Base-by-base conservation (phyloP, 2,797 vertebrate genomes). In the Halcyon badia region DNA sequence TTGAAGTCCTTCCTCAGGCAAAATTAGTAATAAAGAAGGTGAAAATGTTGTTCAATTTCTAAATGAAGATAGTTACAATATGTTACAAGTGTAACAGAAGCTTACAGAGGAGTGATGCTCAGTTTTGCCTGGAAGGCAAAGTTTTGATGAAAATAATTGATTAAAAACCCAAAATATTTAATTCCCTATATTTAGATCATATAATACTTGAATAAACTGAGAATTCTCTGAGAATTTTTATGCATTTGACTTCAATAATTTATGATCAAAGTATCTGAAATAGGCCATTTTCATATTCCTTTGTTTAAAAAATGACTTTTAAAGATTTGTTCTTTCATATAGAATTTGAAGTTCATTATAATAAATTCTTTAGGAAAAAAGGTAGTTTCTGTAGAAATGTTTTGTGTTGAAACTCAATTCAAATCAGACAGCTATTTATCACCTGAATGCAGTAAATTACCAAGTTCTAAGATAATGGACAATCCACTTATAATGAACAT, bases 51-150 rank as follows among this genome's bases (percentile, higher is more conserved):
- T 56, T 86, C 10, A 54, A 5, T 46, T 73, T 12, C 25, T 56
- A 49, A 66, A 77, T 24, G 11, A 79, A 73, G 33, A 30, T 13
- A 75, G 21, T 65, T 42, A 31, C 28, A 19, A 20, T 52, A 6
- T 37, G 11, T 48, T 41, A 33, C 13, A 35, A 64, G 18, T 1
- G 3, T 8, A 64, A 35, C 18, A 86, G 24, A 72, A 71, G 5
- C 1, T 79, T n/a, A 28, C 0, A 5, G 10, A 31, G 4, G 11
- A 68, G 4, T 15, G 60, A 11, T 28, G 10, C 2, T 82, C 9
- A 28, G 6, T 48, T 87, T 69, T 61, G 14, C 9, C 54, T 37
- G 19, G 11, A 76, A 76, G 4, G 14, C 12, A 71, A 75, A 1
- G 3, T 33, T 94, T 31, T n/a, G 11, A 25, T 82, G 19, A 49